phyloP scores from a whole-genome alignment of 2,888 invertebrate species.

The Tetragonisca angustula region DNA sequence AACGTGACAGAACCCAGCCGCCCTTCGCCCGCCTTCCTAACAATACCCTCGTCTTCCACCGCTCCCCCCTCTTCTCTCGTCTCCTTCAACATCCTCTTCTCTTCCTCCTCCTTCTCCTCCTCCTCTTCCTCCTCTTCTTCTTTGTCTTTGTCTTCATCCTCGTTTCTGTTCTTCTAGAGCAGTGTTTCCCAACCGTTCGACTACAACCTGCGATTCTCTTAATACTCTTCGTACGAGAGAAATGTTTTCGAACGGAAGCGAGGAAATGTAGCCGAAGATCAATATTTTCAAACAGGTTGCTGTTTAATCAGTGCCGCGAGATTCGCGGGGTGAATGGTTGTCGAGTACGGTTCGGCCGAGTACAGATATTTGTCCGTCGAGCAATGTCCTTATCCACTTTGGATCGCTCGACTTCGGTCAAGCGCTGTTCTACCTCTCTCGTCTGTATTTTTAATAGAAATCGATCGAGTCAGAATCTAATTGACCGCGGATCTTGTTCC shows the following conservation, averaged over 20 bases:
- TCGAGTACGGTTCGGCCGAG: too few relatives aligned
- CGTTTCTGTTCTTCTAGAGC: background rate
- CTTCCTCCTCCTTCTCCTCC: slow-evolving; percentile 35
- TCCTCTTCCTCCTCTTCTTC: background rate
- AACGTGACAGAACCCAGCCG: slow-evolving; percentile 81
- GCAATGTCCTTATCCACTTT: background rate
- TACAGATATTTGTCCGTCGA: background rate
- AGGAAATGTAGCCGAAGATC: too few relatives aligned
- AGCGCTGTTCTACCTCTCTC: slow-evolving; percentile 14
- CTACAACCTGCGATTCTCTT: background rate
- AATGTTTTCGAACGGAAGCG: too few relatives aligned
- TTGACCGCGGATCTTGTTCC: too few relatives aligned
- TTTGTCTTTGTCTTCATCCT: background rate
- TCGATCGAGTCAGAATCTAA: too few relatives aligned
- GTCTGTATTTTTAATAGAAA: too few relatives aligned
- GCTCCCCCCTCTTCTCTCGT: slow-evolving; percentile 38
- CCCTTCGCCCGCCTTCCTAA: slow-evolving; percentile 78
- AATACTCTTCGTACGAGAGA: background rate
- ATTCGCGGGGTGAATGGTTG: too few relatives aligned
- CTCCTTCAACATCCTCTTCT: slow-evolving; percentile 24
- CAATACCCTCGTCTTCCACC: slow-evolving; percentile 66
- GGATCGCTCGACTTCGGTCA: background rate
- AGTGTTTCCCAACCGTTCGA: background rate
- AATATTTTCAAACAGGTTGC: too few relatives aligned
- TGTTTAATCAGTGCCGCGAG: too few relatives aligned